Evolutionary conservation across 2,888 invertebrate species (phyloP).

Genomic region (Autographa gamma): DNA sequence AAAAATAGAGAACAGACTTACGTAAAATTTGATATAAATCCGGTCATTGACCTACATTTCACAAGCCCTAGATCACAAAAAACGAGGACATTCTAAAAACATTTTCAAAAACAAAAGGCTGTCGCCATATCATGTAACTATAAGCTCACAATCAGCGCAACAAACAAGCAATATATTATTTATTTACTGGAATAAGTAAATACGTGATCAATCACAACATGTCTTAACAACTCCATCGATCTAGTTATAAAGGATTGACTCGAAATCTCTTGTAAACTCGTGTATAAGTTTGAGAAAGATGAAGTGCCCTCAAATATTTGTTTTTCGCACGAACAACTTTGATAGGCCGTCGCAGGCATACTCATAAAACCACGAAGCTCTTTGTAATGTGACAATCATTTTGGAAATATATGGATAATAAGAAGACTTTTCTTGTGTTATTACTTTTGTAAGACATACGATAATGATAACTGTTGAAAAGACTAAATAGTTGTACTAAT

Average conservation of each 20-base stretch:
- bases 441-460: background rate
- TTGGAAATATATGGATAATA: background rate
- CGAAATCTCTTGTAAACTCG: constrained; percentile 39
- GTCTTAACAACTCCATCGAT: constrained; percentile 13
- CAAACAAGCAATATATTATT: background rate
- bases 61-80: background rate
- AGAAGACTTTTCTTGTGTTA: background rate
- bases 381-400: constrained; percentile 30
- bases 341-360: constrained; percentile 45
- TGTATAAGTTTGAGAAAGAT: constrained; percentile 58
- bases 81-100: background rate
- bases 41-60: too few species aligned
- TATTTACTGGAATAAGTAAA: constrained; percentile 11
- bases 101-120: background rate
- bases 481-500: too few species aligned
- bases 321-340: constrained; percentile 53
- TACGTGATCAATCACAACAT: background rate
- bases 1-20: too few species aligned
- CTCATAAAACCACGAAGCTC: constrained; percentile 30
- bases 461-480: too few species aligned
- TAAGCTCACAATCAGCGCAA: background rate
- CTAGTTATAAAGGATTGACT: constrained; percentile 24
- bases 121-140: background rate
- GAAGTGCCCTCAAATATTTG: constrained; percentile 58
- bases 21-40: too few species aligned